Conservation (phyloP, 1,140 invertebrate species). For the Heterodera schachtii region DNA sequence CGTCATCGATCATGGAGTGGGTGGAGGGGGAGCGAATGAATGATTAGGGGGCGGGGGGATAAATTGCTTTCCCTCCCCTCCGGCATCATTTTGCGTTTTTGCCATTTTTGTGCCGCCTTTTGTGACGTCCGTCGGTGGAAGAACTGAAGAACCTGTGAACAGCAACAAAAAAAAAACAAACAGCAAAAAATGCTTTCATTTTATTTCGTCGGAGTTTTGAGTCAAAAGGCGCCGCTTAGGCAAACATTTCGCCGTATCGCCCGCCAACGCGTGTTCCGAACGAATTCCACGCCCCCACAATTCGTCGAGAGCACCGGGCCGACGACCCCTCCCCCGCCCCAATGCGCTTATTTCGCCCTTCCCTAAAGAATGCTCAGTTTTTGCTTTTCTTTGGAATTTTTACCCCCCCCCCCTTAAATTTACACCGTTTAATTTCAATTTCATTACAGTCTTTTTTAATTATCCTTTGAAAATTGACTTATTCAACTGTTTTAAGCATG, state of each 20-base stretch:
- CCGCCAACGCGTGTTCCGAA: not conserved
- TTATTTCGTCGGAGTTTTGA: too few species aligned
- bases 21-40: not conserved
- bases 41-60: too few species aligned
- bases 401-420: too few species aligned
- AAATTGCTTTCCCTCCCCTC: too few species aligned
- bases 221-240: too few species aligned
- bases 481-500: slow-evolving; percentile 34
- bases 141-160: not conserved
- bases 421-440: not conserved
- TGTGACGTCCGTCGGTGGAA: too few species aligned
- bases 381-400: not conserved
- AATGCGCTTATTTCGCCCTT: not conserved
- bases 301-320: not conserved
- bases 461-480: too few species aligned
- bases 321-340: too few species aligned
- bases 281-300: not conserved
- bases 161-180: not conserved
- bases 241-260: not conserved
- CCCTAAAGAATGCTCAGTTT: not conserved
- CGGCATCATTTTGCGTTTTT: too few species aligned
- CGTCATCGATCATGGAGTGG: not conserved
- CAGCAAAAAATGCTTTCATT: too few species aligned
- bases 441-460: not conserved
- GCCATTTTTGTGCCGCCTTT: too few species aligned